phyloP scores from a whole-genome alignment of 2,113 vertebrate genomes.

The Pyxicephalus adspersus region DNA sequence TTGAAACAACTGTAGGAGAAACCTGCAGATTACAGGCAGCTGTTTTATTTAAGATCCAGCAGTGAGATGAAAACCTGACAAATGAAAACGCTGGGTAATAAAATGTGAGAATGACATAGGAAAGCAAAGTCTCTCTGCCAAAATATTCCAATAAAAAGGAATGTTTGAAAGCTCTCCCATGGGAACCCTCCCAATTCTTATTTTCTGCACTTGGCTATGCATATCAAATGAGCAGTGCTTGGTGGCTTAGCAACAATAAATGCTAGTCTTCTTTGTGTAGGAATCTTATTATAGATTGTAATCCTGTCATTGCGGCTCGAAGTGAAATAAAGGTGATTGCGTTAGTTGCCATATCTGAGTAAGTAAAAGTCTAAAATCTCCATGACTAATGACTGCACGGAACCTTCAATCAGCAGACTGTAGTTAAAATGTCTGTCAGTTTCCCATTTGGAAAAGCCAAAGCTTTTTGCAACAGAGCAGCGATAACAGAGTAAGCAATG shows the following conservation, averaged over 20 bases:
- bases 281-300: conserved; percentile 59
- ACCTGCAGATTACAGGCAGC: conserved; percentile 56
- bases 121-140: conserved; percentile 50
- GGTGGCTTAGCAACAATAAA: conserved; percentile 51
- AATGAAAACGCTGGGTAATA: conserved; percentile 56
- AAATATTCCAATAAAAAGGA: conserved; percentile 58
- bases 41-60: conserved; percentile 54
- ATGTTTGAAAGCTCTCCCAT: conserved; percentile 51
- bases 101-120: conserved; percentile 56
- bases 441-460: conserved; percentile 49
- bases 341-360: conserved; percentile 60
- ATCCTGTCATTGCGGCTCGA: conserved; percentile 54
- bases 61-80: conserved; percentile 47
- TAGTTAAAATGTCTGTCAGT: conserved; percentile 53
- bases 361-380: conserved; percentile 57
- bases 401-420: conserved; percentile 56
- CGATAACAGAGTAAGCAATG: conserved; percentile 35
- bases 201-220: conserved; percentile 49
- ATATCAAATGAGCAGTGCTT: conserved; percentile 49
- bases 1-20: not conserved
- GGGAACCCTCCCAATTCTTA: conserved; percentile 46
- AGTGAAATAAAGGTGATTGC: conserved; percentile 57
- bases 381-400: conserved; percentile 62
- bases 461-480: conserved; percentile 45
- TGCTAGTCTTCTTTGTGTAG: conserved; percentile 56